Conservation (phyloP, 2,888 invertebrate genomes). For the Polia nebulosa region DNA sequence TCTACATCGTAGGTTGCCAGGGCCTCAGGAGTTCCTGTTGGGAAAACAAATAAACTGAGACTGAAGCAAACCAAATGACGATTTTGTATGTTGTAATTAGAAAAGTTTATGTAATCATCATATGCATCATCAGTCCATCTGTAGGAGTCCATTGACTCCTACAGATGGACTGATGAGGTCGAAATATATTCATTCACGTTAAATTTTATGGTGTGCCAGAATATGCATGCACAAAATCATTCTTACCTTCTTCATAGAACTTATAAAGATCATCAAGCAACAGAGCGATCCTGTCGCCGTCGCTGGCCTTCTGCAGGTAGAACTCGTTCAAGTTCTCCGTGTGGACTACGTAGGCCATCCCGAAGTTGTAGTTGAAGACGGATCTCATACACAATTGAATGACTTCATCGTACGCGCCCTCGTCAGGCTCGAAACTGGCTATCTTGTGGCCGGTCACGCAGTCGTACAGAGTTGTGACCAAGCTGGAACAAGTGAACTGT, state of each 20-base stretch:
- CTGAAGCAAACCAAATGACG: background rate
- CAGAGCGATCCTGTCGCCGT: constrained; percentile 87
- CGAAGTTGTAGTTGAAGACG: constrained; percentile 91
- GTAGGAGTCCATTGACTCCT: background rate
- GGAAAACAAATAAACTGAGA: constrained; percentile 28
- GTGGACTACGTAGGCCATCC: constrained; percentile 91
- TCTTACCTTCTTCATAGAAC: constrained; percentile 86
- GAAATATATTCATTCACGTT: background rate
- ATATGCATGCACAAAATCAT: background rate
- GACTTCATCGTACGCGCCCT: constrained; percentile 88
- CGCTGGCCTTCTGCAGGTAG: constrained; percentile 91
- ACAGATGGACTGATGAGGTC: background rate
- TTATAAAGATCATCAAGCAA: constrained; percentile 91
- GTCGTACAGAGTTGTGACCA: constrained; percentile 93
- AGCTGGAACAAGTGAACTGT: constrained; percentile 85
- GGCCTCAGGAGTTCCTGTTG: constrained; percentile 80
- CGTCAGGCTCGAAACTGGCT: constrained; percentile 88
- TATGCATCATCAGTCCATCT: no score
- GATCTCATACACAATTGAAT: constrained; percentile 92
- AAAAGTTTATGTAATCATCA: no score
- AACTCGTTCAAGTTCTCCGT: constrained; percentile 91
- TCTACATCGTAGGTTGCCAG: constrained; percentile 87
- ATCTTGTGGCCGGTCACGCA: constrained; percentile 85
- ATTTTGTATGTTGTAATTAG: background rate
- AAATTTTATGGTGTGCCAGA: background rate